Base-by-base conservation (phyloP, 2,797 vertebrate genomes). In the Gymnothorax javanicus region DNA sequence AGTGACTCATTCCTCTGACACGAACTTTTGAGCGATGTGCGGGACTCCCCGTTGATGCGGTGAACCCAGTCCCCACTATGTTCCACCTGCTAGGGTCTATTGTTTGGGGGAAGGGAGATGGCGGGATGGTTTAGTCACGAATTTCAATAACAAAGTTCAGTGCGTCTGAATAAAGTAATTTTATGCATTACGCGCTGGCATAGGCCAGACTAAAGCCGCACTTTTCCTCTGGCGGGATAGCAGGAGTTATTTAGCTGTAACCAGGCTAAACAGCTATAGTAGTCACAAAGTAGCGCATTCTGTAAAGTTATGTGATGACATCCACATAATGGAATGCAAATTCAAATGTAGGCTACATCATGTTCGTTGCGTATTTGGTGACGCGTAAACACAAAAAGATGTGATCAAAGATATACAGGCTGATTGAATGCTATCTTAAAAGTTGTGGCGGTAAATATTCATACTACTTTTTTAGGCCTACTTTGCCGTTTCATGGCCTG, bases 81-180 rank as follows among this genome's bases (percentile, higher is more conserved):
- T 93, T 94, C 96, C 97, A 98, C 97, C 97, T 98, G 97, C 97
- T 97, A 83, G 96, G 91, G 96, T 91, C 93, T 88, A 93, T 97
- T 97, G 95, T 97, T 93, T 0, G 62, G 33, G 89, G 84, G 15
- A 6, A 77, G 57, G 33, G 17, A 33, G 88, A 13, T 7, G 2
- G 57, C 58, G 59, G 82, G 83, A 54, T 54, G 52, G 82, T 3
- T 73, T 75, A 84, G 82, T 90, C 89, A 89, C 88, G 50, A 57
- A 94, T 95, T 94, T 95, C 92, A 92, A 93, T 92, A 92, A 94
- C 94, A 95, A 94, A 94, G 94, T 95, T 97, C 93, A 95, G 96
- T 96, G 93, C 91, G 93, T 88, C 92, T 91, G 88, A 92, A 91
- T 91, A 89, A 89, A 89, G 92, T 95, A 92, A 94, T 94, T 97